These are phyloP conservation scores for Abrostola tripartita DNA, from an alignment of 2,888 invertebrate species.

Conservation along the genomic window DNA sequence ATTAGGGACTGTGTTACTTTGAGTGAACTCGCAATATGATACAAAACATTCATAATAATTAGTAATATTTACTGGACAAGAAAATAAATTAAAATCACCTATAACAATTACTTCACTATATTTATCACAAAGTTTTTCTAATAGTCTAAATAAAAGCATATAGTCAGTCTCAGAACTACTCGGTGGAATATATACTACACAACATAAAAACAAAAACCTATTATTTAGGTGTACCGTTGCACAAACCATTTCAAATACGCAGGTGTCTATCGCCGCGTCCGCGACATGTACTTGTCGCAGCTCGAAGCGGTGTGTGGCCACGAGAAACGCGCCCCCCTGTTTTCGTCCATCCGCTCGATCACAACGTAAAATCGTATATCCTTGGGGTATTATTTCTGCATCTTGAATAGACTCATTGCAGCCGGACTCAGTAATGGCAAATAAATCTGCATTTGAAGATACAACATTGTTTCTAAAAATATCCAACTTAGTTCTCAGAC, in stretches of 20 bases:
- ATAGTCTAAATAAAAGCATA: too few relatives aligned
- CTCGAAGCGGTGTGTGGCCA: constrained; percentile 16
- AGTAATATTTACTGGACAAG: too few relatives aligned
- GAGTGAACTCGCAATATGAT: too few relatives aligned
- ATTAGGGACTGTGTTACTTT: too few relatives aligned
- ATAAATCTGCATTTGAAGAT: background rate
- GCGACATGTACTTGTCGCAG: constrained; percentile 22
- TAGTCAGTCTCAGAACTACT: constrained; percentile 29
- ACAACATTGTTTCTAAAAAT: background rate
- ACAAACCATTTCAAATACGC: constrained; percentile 46
- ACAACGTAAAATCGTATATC: too few relatives aligned
- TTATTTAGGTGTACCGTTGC: constrained; percentile 29
- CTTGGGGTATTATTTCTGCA: too few relatives aligned
- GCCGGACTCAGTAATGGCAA: constrained; percentile 1
- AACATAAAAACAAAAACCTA: constrained; percentile 32
- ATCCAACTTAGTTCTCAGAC: background rate
- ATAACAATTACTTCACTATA: too few relatives aligned
- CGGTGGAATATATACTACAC: constrained; percentile 45
- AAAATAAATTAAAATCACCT: too few relatives aligned
- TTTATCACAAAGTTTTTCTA: too few relatives aligned
- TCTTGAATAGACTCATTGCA: constrained; percentile 2
- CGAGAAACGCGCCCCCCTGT: constrained; percentile 5
- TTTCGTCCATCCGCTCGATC: too few relatives aligned
- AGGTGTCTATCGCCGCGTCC: constrained; percentile 22
- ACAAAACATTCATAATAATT: too few relatives aligned